Evolutionary conservation across 2,797 vertebrate species (phyloP), one percentile per base, ranked within the genome.

Genomic region (Crax fasciolata): DNA sequence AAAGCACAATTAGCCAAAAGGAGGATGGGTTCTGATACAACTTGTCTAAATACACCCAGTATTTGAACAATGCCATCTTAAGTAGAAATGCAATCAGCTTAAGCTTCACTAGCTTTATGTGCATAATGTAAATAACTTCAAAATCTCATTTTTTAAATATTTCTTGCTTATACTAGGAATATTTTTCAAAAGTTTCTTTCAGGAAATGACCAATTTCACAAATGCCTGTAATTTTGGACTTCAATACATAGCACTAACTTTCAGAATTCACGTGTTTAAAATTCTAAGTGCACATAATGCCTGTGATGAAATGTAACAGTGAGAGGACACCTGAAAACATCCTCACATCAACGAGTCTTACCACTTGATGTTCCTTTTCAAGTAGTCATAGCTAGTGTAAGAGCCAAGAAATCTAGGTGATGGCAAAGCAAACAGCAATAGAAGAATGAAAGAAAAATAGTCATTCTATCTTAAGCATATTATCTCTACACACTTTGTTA

Each of bases 361-460:
- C 98, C 98, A 98, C 98, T 97, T 97, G 97, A 97, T 76, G 97
- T n/a, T 98, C 98, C 98, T 98, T 98, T 97, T 98, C 98, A 98
- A 97, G 98, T 96, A 98, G 98, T 97, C 98, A 98, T 97, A 98
- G 98, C 97, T 98, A 98, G 96, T 95, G 97, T 98, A 98, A 97
- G 97, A 98, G 98, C 98, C 98, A 97, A 98, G 98, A 98, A 97
- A 98, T 98, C 98, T 98, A 98, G 95, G 97, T 96, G 97, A 97
- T 96, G 86, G 98, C 97, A 98, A 97, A 98, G 98, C 97, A 98
- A 98, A 98, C 85, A 90, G 96, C 97, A 98, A 98, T 7, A 97
- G 97, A 98, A 97, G 97, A 98, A 98, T 77, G 97, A 98, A 98
- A 98, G 97, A 97, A 97, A 94, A 97, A 65, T 1, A 80, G 98